Base-by-base conservation (phyloP, 1,140 invertebrate species). In the Antheraea mylitta region DNA sequence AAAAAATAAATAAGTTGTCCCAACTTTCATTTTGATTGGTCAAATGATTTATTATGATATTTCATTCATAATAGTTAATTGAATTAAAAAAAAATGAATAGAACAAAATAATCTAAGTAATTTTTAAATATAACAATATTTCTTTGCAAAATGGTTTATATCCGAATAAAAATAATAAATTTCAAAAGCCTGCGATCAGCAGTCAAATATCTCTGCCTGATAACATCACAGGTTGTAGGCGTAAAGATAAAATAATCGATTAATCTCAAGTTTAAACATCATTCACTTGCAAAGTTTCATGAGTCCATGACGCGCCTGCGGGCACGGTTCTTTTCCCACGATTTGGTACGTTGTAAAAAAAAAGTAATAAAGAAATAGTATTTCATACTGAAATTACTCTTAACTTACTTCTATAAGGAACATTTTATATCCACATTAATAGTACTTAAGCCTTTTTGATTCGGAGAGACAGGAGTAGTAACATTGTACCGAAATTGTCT, bases 281-380 rank as follows among this genome's bases (percentile, higher is more conserved):
- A 82, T 82, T 80, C 76, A 78, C 80, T 82, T 73, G 80, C 78
- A 69, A 76, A 78, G 74, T 73, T 74, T 79, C 37, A 18, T 37
- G 19, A 66, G 19, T 69, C 65, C 78, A 82, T 80, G 78, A 76
- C 73, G 63, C 65, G 78, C 80, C 75, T 69, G 71, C 60, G 76
- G 80, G 74, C 77, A 82, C 67, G 64, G 70, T 77, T 68, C 71
- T 74, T 78, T 82, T 82, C 80, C 76, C 80, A 82, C 80, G 80
- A 74, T 76, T 68, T 69, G 69, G 70, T 69, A 78, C 72, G 18
- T 30, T 70, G 68, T 48, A 58, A 64, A 69, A 72, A 74, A 74
- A 72, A 74, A 3, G 19, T 22, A 61, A 16, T 9, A 30, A 10
- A 42, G 7, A 53, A 13, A 53, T 53, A 53, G 16, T 13, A 53